Conservation (phyloP, 2,113 vertebrate species). For the Nesospiza acunhae region DNA sequence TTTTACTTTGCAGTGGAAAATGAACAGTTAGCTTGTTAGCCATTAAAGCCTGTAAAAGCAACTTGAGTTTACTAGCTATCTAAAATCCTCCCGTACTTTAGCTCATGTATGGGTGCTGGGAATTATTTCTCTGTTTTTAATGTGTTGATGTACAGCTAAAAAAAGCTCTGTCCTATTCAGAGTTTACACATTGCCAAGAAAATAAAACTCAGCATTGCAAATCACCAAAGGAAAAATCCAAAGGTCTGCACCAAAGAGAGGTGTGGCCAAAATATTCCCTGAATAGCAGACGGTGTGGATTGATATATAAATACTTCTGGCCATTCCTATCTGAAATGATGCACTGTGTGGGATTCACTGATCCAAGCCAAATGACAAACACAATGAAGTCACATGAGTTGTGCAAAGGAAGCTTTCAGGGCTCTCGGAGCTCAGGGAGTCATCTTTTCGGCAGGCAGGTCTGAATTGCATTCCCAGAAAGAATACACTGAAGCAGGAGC, state of each 20-base stretch:
- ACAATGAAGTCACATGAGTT: slow-evolving; percentile 55
- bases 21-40: background rate
- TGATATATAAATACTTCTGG: slow-evolving; percentile 32
- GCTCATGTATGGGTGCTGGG: background rate
- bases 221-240: background rate
- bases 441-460: background rate
- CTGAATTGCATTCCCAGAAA: slow-evolving; percentile 19
- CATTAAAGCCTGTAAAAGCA: background rate
- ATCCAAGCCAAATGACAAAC: slow-evolving; percentile 56
- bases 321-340: slow-evolving; percentile 34
- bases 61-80: background rate
- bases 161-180: background rate
- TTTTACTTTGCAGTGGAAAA: slow-evolving; percentile 1
- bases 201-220: background rate
- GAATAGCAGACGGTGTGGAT: background rate
- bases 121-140: slow-evolving; percentile 8
- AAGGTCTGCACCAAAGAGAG: background rate
- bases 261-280: slow-evolving; percentile 4
- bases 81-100: background rate
- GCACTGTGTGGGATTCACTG: slow-evolving; percentile 35
- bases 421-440: slow-evolving; percentile 15
- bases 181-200: background rate
- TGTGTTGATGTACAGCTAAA: background rate
- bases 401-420: slow-evolving; percentile 43
- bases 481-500: background rate